phyloP scores from a whole-genome alignment of 1,140 invertebrate species.

The Drosophila ohnishii region DNA sequence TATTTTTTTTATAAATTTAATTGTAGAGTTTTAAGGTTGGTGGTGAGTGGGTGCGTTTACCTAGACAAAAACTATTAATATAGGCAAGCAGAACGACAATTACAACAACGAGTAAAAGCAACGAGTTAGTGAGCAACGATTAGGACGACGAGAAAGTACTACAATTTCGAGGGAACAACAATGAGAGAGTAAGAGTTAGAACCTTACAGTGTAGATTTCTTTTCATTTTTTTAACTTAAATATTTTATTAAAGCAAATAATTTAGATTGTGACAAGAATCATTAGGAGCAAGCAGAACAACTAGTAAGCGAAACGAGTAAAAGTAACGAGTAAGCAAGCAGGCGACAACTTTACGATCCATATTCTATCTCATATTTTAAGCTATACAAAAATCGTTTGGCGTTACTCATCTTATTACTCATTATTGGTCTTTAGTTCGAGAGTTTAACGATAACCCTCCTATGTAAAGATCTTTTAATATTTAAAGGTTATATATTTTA shows the following conservation, averaged over 20 bases:
- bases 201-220: too few species aligned
- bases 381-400: too few species aligned
- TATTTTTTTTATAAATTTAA: neutral
- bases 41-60: neutral
- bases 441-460: too few species aligned
- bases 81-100: neutral
- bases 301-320: too few species aligned
- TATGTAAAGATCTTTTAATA: neutral
- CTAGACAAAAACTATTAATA: neutral
- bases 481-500: neutral
- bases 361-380: too few species aligned
- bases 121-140: neutral
- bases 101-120: neutral
- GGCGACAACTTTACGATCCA: too few species aligned
- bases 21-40: neutral
- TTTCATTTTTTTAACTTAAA: too few species aligned
- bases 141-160: neutral
- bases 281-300: too few species aligned
- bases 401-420: too few species aligned
- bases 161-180: neutral
- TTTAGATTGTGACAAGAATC: too few species aligned
- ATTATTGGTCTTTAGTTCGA: neutral
- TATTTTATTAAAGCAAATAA: too few species aligned
- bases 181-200: neutral
- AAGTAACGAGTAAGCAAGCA: too few species aligned